phyloP scores from a whole-genome alignment of 2,888 invertebrate species.

The Lottia gigantea region DNA sequence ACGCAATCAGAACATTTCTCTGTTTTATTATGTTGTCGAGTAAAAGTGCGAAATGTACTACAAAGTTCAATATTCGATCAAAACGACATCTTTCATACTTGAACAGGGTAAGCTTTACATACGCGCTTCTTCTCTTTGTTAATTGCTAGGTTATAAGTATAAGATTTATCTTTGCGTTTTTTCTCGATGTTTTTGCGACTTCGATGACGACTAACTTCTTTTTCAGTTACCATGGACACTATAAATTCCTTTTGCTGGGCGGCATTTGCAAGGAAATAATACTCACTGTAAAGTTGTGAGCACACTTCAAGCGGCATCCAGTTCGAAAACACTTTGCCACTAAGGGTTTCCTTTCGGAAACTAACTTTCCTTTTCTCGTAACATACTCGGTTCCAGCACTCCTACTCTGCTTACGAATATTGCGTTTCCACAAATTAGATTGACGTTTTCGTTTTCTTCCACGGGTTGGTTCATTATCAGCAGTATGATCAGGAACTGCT shows the following conservation, averaged over 20 bases:
- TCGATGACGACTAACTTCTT: neutral
- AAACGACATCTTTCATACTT: too few relatives aligned
- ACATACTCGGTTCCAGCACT: neutral
- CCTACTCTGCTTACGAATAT: too few relatives aligned
- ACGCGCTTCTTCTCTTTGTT: neutral
- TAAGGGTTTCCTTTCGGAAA: neutral
- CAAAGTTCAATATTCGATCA: too few relatives aligned
- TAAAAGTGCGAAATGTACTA: too few relatives aligned
- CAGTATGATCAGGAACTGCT: too few relatives aligned
- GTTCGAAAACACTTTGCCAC: neutral
- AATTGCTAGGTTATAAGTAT: neutral
- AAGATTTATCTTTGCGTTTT: neutral
- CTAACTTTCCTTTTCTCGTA: neutral
- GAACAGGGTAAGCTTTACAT: too few relatives aligned
- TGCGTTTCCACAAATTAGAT: too few relatives aligned
- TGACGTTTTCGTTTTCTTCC: too few relatives aligned
- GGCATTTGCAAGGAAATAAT: neutral
- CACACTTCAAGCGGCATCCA: neutral
- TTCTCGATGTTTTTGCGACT: neutral
- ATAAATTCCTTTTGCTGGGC: neutral
- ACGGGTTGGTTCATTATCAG: neutral
- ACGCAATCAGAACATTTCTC: too few relatives aligned
- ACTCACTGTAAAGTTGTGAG: neutral
- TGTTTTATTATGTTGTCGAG: too few relatives aligned
- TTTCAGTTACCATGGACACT: slow-evolving; percentile 1